Evolutionary conservation across 2,797 vertebrate species (phyloP).

Genomic region (Salmo trutta): DNA sequence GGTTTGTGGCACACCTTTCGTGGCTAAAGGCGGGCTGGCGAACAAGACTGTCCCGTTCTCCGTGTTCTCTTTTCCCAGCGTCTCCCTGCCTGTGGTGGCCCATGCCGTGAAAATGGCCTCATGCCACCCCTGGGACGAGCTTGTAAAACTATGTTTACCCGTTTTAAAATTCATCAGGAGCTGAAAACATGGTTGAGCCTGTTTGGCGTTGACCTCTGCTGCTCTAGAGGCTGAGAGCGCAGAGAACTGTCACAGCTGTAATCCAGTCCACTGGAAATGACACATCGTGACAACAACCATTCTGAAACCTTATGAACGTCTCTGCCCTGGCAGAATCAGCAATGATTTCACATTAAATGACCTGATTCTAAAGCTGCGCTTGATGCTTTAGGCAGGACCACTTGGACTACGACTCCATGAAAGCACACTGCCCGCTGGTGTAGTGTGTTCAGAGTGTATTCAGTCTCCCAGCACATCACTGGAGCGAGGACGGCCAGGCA

Average conservation of each 20-base stretch:
- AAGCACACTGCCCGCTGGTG: constrained; percentile 3
- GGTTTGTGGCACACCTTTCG: no score
- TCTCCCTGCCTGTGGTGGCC: no score
- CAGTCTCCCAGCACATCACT: background rate
- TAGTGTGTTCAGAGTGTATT: background rate
- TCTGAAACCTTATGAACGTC: background rate
- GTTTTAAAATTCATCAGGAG: constrained; percentile 18
- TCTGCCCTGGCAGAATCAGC: background rate
- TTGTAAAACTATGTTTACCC: constrained; percentile 14
- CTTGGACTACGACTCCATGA: background rate
- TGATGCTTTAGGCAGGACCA: background rate
- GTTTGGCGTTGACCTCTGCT: constrained; percentile 28
- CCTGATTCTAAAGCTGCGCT: background rate
- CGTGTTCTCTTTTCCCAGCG: constrained; percentile 2
- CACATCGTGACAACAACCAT: background rate
- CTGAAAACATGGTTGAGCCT: background rate
- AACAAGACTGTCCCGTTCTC: background rate
- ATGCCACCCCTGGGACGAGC: constrained; percentile 15
- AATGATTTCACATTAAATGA: background rate
- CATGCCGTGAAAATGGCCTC: constrained; percentile 11
- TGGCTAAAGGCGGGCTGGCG: no score
- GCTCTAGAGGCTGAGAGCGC: background rate
- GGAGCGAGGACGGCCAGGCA: constrained; percentile 29
- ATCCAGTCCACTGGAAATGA: background rate
- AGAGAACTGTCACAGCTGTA: background rate